Evolutionary conservation across 2,113 vertebrate genomes (phyloP).

Genomic region (Hemichromis elongatus): DNA sequence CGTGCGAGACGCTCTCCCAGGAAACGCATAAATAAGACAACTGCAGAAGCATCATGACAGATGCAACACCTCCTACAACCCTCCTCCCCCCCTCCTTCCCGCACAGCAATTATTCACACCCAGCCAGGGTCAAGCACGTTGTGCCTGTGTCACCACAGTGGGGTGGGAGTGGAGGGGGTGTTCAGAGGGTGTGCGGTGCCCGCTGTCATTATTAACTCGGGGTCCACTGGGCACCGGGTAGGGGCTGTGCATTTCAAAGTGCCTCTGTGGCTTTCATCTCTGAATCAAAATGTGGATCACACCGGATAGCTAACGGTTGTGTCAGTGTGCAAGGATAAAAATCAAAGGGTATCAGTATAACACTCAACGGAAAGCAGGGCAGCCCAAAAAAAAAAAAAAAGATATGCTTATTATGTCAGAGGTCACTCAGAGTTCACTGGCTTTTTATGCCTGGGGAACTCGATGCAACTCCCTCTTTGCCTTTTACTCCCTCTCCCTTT

Average conservation of each 20-base stretch:
- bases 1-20: constrained; percentile 26
- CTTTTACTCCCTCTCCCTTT: constrained; percentile 15
- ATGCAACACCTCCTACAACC: constrained; percentile 65
- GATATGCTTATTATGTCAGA: constrained; percentile 73
- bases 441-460: constrained; percentile 58
- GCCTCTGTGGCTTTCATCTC: constrained; percentile 69
- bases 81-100: constrained; percentile 15
- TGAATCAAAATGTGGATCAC: constrained; percentile 70
- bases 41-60: constrained; percentile 56
- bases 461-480: constrained; percentile 50
- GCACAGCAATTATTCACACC: constrained; percentile 67
- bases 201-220: constrained; percentile 68
- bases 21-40: constrained; percentile 63
- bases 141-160: constrained; percentile 58
- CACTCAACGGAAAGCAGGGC: constrained; percentile 50
- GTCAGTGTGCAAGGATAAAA: constrained; percentile 60
- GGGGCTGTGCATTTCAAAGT: constrained; percentile 71
- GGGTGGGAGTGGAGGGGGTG: neutral
- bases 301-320: constrained; percentile 63
- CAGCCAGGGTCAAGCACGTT: constrained; percentile 61
- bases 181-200: constrained; percentile 50
- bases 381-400: constrained; percentile 40
- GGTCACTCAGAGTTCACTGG: constrained; percentile 67
- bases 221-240: constrained; percentile 60
- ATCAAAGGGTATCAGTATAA: constrained; percentile 70